phyloP scores from a whole-genome alignment of 2,888 invertebrate genomes.

The Gasteruption jaculator region DNA sequence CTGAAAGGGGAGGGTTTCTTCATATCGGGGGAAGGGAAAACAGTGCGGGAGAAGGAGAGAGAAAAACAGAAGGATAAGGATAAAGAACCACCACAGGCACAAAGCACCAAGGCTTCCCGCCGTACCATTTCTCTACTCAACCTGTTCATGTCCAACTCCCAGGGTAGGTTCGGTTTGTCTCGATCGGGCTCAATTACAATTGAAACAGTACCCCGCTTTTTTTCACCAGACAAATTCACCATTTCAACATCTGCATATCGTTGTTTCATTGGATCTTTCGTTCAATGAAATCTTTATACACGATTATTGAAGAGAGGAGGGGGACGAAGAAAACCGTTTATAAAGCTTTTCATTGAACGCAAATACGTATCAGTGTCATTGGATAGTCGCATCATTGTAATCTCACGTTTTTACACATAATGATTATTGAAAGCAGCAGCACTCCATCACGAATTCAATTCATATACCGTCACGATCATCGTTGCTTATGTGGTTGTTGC shows the following conservation, averaged over 20 bases:
- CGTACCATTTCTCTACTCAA: slow-evolving; percentile 92
- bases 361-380: slow-evolving; percentile 18
- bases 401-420: background rate
- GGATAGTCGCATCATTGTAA: slow-evolving; percentile 12
- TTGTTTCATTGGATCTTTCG: too few species aligned
- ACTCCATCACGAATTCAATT: slow-evolving; percentile 8
- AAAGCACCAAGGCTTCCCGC: slow-evolving; percentile 72
- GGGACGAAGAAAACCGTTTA: too few species aligned
- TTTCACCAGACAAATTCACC: too few species aligned
- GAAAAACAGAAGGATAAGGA: slow-evolving; percentile 39
- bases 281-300: too few species aligned
- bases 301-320: too few species aligned
- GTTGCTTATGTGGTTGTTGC: slow-evolving; percentile 37
- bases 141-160: slow-evolving; percentile 93
- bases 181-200: too few species aligned
- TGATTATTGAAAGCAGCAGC: slow-evolving; percentile 5
- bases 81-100: slow-evolving; percentile 35
- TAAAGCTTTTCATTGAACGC: too few species aligned
- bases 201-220: too few species aligned
- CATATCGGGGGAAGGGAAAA: slow-evolving; percentile 39
- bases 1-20: slow-evolving; percentile 45
- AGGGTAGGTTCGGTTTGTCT: slow-evolving; percentile 65
- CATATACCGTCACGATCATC: slow-evolving; percentile 13
- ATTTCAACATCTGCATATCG: too few species aligned
- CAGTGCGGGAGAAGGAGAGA: slow-evolving; percentile 37